Conservation (phyloP, 2,113 vertebrate genomes). For the Perca schrenkii region DNA sequence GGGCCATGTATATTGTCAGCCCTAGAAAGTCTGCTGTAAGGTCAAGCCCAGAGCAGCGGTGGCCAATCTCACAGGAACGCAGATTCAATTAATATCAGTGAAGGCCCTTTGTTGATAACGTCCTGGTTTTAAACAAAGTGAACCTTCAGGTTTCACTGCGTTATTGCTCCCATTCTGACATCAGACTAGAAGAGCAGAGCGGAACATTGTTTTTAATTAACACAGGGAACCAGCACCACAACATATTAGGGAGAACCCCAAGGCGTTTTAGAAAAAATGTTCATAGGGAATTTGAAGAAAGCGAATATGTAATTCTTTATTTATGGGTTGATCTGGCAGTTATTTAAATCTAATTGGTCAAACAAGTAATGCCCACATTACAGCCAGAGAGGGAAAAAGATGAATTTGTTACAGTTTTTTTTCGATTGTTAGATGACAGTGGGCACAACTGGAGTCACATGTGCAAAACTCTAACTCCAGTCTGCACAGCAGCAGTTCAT, state of each 20-base stretch:
- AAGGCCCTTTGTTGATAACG: constrained; percentile 59
- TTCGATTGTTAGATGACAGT: no score
- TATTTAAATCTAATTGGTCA: not conserved
- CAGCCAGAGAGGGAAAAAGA: no score
- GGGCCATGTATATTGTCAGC: constrained; percentile 28
- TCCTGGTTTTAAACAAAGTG: constrained; percentile 59
- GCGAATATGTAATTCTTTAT: not conserved
- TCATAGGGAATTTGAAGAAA: not conserved
- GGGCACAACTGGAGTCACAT: no score
- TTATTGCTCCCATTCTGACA: constrained; percentile 43
- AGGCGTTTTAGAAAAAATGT: constrained; percentile 1
- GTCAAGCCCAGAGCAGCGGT: constrained; percentile 63
- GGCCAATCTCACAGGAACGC: constrained; percentile 60
- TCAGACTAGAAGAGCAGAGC: constrained; percentile 25
- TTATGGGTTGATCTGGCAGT: not conserved
- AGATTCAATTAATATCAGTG: constrained; percentile 56
- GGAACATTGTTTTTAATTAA: constrained; percentile 27
- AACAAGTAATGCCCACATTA: not conserved
- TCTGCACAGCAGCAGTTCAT: no score
- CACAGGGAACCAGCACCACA: constrained; percentile 8
- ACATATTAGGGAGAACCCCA: not conserved
- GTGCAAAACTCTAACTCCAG: no score
- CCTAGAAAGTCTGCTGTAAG: constrained; percentile 52
- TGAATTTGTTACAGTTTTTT: not conserved
- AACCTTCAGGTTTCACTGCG: constrained; percentile 29